Base-by-base conservation (phyloP, 1,140 invertebrate species). In the Drosophila hydei region DNA sequence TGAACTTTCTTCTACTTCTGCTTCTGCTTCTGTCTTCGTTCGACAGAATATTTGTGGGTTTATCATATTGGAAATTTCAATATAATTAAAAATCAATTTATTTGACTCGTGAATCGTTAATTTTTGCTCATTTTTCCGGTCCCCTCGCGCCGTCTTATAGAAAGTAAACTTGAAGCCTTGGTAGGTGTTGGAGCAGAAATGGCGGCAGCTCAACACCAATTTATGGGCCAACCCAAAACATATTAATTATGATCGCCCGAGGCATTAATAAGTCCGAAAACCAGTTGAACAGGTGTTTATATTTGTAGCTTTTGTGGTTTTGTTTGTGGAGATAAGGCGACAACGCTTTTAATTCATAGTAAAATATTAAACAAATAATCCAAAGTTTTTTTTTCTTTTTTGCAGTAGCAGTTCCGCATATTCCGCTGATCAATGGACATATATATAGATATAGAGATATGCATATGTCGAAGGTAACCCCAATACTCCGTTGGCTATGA, bases 201-300 rank as follows among this genome's bases (percentile, higher is more conserved):
- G 68, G 36, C 33, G 47, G 21, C 54, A 40, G 70, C 63, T 72
- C 64, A 72, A 69, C 40, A 9, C 18, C 40, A 59, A 68, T 52
- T 55, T 55, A 72, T 60, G 63, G 52, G 43, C 48, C 42, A 61
- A 43, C 55, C 63, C 64, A 38, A 60, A 68, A 68, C 63, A 68
- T 60, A 72, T 72, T 72, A 59, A 68, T 72, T 72, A 72, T 72
- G 47, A 40, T 59, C 36, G 51, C 52, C 45, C 30, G 55, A n/a
- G 36, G 54, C 23, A 45, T 58, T 36, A 58, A 59, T 72, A 18
- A 40, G 48, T 40, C 18, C 27, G n/a, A 54, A 50, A 72, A 72
- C 69, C 63, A 67, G 69, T 72, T 54, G 55, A 33, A 60, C 63
- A 58, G 52, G 62, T 58, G 45, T 23, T 25, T 18, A 40, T 55